Percentiles rank a stretch among this genome's conserved stretches.
phyloP scores from a whole-genome alignment of 2,797 vertebrate species.

The Erethizon dorsatum region DNA sequence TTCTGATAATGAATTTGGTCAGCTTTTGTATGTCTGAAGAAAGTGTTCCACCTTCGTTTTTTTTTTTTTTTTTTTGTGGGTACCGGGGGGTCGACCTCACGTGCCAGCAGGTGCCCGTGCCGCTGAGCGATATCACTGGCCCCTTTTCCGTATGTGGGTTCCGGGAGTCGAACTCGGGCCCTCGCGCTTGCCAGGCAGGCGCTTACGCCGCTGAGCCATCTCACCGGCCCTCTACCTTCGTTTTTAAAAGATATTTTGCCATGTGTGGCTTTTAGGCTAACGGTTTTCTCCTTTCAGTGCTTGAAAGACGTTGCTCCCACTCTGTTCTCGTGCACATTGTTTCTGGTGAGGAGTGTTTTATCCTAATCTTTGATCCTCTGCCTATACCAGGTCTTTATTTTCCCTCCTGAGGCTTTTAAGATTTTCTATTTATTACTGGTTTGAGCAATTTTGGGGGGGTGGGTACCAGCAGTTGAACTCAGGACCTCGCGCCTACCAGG shows the following conservation, averaged over 20 bases:
- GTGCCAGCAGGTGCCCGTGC: no score
- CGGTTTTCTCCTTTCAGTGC: background rate
- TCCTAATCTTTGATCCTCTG: slow-evolving; percentile 17
- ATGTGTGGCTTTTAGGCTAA: background rate
- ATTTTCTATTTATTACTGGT: slow-evolving; percentile 44
- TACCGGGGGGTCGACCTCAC: no score
- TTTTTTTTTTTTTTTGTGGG: background rate
- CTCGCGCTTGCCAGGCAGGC: background rate
- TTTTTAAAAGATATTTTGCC: slow-evolving; percentile 44
- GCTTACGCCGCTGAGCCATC: background rate
- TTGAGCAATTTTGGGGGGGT: background rate
- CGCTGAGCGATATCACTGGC: no score
- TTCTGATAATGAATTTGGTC: slow-evolving; percentile 52
- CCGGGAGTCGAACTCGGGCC: background rate
- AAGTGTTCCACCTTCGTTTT: background rate
- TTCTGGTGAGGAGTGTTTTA: slow-evolving; percentile 21
- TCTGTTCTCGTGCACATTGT: background rate
- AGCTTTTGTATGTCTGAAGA: slow-evolving; percentile 29
- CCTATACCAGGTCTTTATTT: background rate
- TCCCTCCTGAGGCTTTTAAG: background rate
- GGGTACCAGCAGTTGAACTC: no score
- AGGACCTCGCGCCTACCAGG: no score
- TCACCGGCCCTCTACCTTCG: background rate
- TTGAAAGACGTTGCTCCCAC: background rate
- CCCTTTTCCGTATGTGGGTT: no score